Evolutionary conservation across 2,888 invertebrate genomes (phyloP).

Genomic region (Nomada flava): DNA sequence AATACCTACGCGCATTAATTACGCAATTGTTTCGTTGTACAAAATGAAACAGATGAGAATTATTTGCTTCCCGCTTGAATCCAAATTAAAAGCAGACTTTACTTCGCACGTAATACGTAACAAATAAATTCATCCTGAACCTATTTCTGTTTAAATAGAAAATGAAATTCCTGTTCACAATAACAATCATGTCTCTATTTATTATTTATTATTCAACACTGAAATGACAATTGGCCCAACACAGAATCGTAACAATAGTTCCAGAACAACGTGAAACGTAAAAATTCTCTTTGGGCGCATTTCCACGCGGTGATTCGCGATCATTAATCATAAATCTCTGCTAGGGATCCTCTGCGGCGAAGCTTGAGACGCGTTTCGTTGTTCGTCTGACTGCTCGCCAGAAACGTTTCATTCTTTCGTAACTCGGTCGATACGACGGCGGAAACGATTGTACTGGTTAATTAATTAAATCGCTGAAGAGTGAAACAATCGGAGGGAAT

Average conservation of each 20-base stretch:
- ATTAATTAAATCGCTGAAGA: slow-evolving; percentile 34
- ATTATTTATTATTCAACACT: too few relatives aligned
- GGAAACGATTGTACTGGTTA: not conserved
- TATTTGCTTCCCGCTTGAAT: too few relatives aligned
- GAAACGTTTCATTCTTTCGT: not conserved
- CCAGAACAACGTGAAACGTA: slow-evolving; percentile 46
- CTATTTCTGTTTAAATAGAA: too few relatives aligned
- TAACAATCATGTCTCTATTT: too few relatives aligned
- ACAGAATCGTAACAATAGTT: not conserved
- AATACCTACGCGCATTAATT: too few relatives aligned
- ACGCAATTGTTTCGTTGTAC: too few relatives aligned
- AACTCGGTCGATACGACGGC: not conserved
- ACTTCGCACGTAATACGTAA: too few relatives aligned
- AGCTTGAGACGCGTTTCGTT: not conserved
- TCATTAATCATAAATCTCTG: slow-evolving; percentile 25
- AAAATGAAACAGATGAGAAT: too few relatives aligned
- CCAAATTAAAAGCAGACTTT: too few relatives aligned
- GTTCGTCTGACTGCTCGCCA: not conserved
- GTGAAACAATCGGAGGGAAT: slow-evolving; percentile 22
- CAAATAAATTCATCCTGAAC: too few relatives aligned
- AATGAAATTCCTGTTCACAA: too few relatives aligned
- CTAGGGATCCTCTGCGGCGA: not conserved
- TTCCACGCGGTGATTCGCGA: not conserved
- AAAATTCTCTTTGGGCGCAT: slow-evolving; percentile 45
- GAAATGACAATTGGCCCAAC: too few relatives aligned